A percentile compares a stretch with the other conserved stretches of the same genome.
phyloP scores from a whole-genome alignment of 2,888 invertebrate genomes.

The Lamellibrachia columna region DNA sequence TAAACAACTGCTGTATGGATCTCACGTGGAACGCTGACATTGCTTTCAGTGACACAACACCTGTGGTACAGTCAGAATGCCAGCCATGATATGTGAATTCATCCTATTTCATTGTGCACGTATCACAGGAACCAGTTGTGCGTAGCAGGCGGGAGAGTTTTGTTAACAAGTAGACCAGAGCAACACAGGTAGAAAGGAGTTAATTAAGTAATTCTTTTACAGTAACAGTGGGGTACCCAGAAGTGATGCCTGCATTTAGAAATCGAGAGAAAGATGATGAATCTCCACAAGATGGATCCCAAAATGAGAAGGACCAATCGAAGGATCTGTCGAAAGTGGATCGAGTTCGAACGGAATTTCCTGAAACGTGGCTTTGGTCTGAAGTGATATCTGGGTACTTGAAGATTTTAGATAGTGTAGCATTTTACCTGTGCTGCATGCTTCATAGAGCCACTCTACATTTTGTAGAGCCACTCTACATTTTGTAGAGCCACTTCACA shows the following conservation, averaged over 20 bases:
- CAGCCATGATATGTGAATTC: not conserved
- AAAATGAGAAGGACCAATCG: not conserved
- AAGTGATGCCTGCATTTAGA: not conserved
- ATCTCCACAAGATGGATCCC: not conserved
- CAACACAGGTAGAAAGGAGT: not conserved
- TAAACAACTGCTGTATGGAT: too few relatives aligned
- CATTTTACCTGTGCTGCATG: not conserved
- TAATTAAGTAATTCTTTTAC: not conserved
- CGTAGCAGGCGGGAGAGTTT: not conserved
- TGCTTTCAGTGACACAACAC: not conserved
- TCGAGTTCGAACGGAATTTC: not conserved
- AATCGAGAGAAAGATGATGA: not conserved
- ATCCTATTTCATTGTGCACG: not conserved
- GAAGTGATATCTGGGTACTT: not conserved
- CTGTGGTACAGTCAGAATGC: not conserved
- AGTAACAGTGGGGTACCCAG: not conserved
- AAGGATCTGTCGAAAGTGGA: not conserved
- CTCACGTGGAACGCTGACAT: too few relatives aligned
- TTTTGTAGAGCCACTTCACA: not conserved
- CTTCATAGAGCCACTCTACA: too few relatives aligned
- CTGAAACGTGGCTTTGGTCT: constrained; percentile 6
- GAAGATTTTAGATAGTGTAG: not conserved
- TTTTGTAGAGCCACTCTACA: too few relatives aligned
- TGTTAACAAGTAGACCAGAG: not conserved
- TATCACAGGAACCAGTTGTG: not conserved